Base-by-base conservation (phyloP, 2,113 vertebrate genomes). In the Centrocercus urophasianus region DNA sequence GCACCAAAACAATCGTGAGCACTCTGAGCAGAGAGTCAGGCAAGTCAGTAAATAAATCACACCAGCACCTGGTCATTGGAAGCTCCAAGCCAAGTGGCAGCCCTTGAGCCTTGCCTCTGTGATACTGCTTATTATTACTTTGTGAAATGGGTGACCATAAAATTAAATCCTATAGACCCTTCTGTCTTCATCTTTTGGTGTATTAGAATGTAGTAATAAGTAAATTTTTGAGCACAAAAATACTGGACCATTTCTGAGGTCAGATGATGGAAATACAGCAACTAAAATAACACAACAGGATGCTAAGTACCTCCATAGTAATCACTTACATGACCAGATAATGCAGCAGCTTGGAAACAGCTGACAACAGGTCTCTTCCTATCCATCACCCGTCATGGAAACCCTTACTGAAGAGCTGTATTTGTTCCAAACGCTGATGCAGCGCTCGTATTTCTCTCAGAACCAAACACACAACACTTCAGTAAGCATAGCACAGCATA, bases 381-480 rank as follows among this genome's bases (percentile, higher is more conserved):
- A 2, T 6, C 56, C 80, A 60, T 42, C 32, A 25, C n/a, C 59
- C 65, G 4, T 8, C 75, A 48, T 0, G 0, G 67, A 61, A 85
- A 57, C 59, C 22, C 64, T 72, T 5, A 36, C 52, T 30, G 59
- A 79, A 6, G 6, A 30, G 42, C 22, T 50, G 16, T 20, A 25
- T 52, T 67, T 34, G 19, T 70, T 54, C 32, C 57, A 19, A 67
- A 45, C 0, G 2, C 27, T 71, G 47, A 43, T 3, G 13, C 22
- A 52, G 32, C 5, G 3, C 27, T 70, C 13, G 2, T 65, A 40
- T n/a, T 67, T 90, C 36, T 30, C 47, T 59, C 50, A 65, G 40
- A 66, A 57, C 10, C 12, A 61, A 86, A 67, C 32, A 11, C 8
- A 24, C 32, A 50, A 17, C 40, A 2, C 38, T 19, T 28, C 38